Evolutionary conservation across 2,113 vertebrate species (phyloP).

Genomic region (Tragelaphus scriptus): DNA sequence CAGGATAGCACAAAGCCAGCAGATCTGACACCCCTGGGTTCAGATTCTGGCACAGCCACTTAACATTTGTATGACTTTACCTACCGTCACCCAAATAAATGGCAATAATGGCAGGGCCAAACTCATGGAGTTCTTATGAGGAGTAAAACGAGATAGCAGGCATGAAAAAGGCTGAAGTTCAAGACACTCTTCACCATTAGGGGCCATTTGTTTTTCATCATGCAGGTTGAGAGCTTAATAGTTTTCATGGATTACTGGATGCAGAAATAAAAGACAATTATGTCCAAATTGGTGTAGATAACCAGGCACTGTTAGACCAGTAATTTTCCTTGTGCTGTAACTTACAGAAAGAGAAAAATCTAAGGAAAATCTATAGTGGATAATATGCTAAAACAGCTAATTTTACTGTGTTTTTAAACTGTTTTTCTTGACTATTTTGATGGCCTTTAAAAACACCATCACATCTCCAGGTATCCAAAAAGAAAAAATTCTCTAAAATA

Average conservation of each 20-base stretch:
- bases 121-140: background rate
- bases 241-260: background rate
- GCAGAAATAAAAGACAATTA: background rate
- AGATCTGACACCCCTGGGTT: background rate
- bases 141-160: background rate
- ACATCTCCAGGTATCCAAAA: background rate
- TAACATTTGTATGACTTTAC: background rate
- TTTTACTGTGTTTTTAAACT: background rate
- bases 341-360: conserved; percentile 3
- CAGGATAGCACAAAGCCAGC: background rate
- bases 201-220: background rate
- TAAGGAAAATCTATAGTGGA: background rate
- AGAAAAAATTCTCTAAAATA: background rate
- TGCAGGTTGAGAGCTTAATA: background rate
- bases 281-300: background rate
- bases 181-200: background rate
- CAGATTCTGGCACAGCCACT: background rate
- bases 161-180: background rate
- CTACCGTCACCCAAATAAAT: background rate
- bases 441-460: conserved; percentile 4
- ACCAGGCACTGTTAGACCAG: background rate
- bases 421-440: conserved; percentile 6
- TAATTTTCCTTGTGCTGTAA: conserved; percentile 25
- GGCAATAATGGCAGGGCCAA: background rate
- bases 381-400: background rate